Evolutionary conservation across 2,113 vertebrate genomes (phyloP), one percentile per base, ranked within the genome.

Genomic region (Ptilonorhynchus violaceus): DNA sequence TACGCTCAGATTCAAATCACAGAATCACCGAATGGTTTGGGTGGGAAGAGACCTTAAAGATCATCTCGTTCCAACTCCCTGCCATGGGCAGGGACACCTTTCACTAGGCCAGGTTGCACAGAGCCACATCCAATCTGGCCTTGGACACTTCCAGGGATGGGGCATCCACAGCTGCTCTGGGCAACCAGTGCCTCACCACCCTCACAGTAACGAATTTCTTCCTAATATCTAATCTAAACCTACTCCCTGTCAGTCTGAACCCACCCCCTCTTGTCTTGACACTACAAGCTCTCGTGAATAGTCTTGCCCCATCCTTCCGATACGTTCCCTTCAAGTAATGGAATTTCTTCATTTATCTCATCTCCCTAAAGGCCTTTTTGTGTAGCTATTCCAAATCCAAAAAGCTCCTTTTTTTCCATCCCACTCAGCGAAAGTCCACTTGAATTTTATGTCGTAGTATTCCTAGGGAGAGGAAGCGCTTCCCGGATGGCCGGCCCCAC

Each of bases 131-230:
- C 22, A 13, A 0, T 6, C 30, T 27, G 47, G 25, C 63, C 10
- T 11, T 35, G 30, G 10, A 5, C 21, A 22, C 21, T 41, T 41
- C 21, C 35, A 76, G 41, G 30, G 10, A 47, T 23, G 17, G 21
- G 7, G 14, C 28, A 55, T 1, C 31, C 63, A 41, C 62, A 62
- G 0, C 24, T 41, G 62, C 55, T 31, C 55, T 11, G 63, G 24
- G 17, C 13, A 60, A 7, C 10, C 47, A 31, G 10, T 10, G 6
- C 1, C 0, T 39, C 33, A n/a, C 24, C 1, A 1, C 20, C 20
- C 39, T 35, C 20, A 47, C 14, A 35, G 15, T 5, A 30, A 17
- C 31, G 41, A 35, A 12, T 60, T 67, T 75, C 9, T 22, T 49
- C 27, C 35, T n/a, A 46, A 67, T 28, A 59, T 2, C 28, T 39